Base-by-base conservation (phyloP, 2,113 vertebrate genomes). In the Illadopsis cleaveri region DNA sequence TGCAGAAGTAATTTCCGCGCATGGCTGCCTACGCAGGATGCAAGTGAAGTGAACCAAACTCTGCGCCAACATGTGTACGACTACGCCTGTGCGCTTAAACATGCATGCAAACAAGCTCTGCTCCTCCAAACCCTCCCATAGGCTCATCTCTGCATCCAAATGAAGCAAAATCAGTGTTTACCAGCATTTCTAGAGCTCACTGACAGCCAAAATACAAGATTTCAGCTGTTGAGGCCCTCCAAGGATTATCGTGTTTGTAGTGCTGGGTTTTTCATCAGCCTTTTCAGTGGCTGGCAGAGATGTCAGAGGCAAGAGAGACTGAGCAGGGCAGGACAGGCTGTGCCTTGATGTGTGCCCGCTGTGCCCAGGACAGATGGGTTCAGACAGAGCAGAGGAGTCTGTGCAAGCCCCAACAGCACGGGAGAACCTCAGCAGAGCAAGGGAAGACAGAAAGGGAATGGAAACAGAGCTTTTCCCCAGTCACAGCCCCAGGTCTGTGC, bases 61-160 rank as follows among this genome's bases (percentile, higher is more conserved):
- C 57, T 5, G 47, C 2, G 3, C 57, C 42, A 44, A 93, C 92
- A 91, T 16, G 94, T 93, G 96, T 94, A 90, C 10, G 6, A 33
- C 87, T 54, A 22, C 1, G 82, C 85, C 91, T 71, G 81, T 81
- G 86, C 7, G 33, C 81, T 31, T 22, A n/a, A 94, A 87, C 89
- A 79, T 6, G 94, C 95, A 92, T 94, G 93, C 94, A 96, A 94
- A 97, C 94, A 95, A 94, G 95, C 91, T 93, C 93, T 89, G 94
- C 90, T 96, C 14, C 96, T 72, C 89, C 84, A 82, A 44, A 69
- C 30, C 30, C 84, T 96, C 96, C 94, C 96, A 82, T 47, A 87
- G 84, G 90, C 84, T 93, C 95, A 57, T 82, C 92, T 25, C 90
- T 58, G 94, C 93, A 96, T 94, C 85, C 92, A 95, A 94, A 97